Percentiles rank a stretch among this genome's conserved stretches.
Conservation (phyloP, 2,113 vertebrate genomes). For the Dicentrarchus labrax region DNA sequence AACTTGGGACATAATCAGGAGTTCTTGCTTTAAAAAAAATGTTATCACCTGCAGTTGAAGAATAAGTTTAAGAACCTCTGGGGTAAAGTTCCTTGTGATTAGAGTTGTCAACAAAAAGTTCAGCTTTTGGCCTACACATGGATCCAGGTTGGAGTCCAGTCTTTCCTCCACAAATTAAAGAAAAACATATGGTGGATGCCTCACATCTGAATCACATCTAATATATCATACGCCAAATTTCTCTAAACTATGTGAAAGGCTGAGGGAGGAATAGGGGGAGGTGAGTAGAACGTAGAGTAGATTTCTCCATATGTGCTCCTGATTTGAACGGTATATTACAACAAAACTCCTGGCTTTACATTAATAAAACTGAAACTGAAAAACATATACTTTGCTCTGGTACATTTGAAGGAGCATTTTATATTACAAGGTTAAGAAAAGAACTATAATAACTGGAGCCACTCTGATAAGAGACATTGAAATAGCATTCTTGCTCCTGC, state of each 20-base stretch:
- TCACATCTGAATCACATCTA: slow-evolving; percentile 55
- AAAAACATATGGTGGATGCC: slow-evolving; percentile 35
- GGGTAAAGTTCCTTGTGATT: slow-evolving; percentile 14
- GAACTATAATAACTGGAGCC: neutral
- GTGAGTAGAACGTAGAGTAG: neutral
- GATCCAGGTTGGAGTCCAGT: neutral
- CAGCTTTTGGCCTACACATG: slow-evolving; percentile 1
- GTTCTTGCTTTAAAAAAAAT: slow-evolving; percentile 3
- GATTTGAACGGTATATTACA: neutral
- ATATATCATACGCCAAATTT: slow-evolving; percentile 2
- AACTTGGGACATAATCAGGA: slow-evolving; percentile 49
- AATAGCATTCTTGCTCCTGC: neutral
- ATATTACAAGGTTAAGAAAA: neutral
- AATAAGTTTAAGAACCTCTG: neutral
- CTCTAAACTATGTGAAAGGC: slow-evolving; percentile 25
- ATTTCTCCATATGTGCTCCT: neutral
- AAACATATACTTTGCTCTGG: neutral
- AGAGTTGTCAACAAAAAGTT: neutral
- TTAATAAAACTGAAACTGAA: neutral
- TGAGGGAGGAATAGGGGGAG: neutral
- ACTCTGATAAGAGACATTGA: neutral
- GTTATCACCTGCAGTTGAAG: neutral
- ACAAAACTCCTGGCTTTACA: neutral
- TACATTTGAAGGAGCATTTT: neutral
- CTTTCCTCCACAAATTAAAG: slow-evolving; percentile 14